phyloP scores from a whole-genome alignment of 2,888 invertebrate genomes.

The Morpho deidamia region DNA sequence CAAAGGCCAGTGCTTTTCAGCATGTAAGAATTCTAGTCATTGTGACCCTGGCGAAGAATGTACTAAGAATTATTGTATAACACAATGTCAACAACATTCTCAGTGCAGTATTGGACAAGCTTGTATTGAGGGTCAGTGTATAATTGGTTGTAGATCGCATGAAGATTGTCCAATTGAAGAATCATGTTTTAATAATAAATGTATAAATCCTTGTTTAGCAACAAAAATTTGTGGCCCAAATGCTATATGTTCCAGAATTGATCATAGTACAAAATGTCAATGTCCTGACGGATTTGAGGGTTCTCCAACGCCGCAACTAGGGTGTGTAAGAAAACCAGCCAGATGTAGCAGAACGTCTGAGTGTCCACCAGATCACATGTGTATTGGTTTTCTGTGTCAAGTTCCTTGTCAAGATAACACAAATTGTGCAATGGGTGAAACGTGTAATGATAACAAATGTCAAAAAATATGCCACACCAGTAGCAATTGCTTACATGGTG shows the following conservation, averaged over 20 bases:
- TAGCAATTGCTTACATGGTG: conserved; percentile 93
- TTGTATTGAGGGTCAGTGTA: conserved; percentile 87
- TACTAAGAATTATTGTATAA: conserved; percentile 85
- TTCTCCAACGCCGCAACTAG: conserved; percentile 91
- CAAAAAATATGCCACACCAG: conserved; percentile 93
- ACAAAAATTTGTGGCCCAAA: conserved; percentile 90
- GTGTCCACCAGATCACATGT: conserved; percentile 87
- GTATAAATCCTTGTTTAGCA: conserved; percentile 88
- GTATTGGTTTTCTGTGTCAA: conserved; percentile 87
- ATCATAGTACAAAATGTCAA: conserved; percentile 87
- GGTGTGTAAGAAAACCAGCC: conserved; percentile 90
- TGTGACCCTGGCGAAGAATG: conserved; percentile 90
- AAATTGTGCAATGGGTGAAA: conserved; percentile 90
- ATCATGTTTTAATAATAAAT: conserved; percentile 91
- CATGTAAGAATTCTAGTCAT: conserved; percentile 86
- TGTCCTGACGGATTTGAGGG: conserved; percentile 93
- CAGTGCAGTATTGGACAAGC: conserved; percentile 90
- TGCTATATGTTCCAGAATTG: conserved; percentile 85
- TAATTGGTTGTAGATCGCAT: conserved; percentile 90
- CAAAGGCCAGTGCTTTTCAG: conserved; percentile 89
- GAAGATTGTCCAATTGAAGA: conserved; percentile 87
- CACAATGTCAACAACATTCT: conserved; percentile 88
- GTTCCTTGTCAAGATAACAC: conserved; percentile 85
- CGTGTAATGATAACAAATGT: conserved; percentile 87
- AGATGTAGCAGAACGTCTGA: conserved; percentile 82